Conservation (phyloP, 2,888 invertebrate genomes). For the Lasioglossum pauxillum region DNA sequence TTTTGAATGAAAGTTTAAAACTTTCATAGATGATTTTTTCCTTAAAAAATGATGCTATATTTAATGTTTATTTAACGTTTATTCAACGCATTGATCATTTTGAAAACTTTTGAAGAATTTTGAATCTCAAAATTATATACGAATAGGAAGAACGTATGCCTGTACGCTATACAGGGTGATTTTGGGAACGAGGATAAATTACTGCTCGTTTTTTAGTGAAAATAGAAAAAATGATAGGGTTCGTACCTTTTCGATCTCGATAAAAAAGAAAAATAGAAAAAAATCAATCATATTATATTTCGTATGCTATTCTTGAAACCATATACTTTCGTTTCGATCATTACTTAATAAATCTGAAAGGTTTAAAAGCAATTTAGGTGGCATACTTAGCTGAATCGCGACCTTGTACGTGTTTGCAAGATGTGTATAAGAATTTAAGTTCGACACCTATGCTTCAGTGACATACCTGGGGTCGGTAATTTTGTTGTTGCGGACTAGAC, state of each 20-base stretch:
- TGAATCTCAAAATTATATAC: too few relatives aligned
- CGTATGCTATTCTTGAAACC: neutral
- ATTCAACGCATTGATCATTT: neutral
- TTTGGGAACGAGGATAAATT: too few relatives aligned
- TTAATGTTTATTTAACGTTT: neutral
- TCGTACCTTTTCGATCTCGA: too few relatives aligned
- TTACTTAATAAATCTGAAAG: neutral
- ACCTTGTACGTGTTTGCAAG: neutral
- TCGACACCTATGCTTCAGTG: slow-evolving; percentile 47
- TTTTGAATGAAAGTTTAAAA: neutral
- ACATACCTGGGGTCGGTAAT: slow-evolving; percentile 70
- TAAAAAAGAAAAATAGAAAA: neutral
- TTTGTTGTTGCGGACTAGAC: slow-evolving; percentile 52
- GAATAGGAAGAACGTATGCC: too few relatives aligned
- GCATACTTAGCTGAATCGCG: neutral
- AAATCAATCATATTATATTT: too few relatives aligned
- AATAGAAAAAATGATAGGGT: too few relatives aligned
- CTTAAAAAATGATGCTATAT: neutral
- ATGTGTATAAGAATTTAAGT: neutral
- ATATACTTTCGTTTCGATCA: neutral
- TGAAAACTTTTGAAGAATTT: neutral
- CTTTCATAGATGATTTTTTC: neutral
- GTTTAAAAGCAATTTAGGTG: neutral
- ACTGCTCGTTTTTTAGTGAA: too few relatives aligned
- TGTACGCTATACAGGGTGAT: too few relatives aligned